Evolutionary conservation across 2,888 invertebrate genomes (phyloP), one percentile per base, ranked within the genome.

Genomic region (Sceliomorpha sp.): DNA sequence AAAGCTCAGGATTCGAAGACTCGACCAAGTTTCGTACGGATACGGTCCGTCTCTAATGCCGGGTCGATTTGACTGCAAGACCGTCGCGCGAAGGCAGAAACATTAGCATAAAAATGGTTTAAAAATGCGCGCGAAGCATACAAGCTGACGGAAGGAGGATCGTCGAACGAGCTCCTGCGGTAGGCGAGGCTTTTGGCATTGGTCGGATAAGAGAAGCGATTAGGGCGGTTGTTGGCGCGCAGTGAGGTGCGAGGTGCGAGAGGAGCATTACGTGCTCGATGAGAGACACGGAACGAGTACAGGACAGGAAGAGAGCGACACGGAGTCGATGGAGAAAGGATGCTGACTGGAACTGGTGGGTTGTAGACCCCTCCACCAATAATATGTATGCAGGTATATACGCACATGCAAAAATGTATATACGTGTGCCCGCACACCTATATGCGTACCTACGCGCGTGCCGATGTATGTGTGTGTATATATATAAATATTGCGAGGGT

Each of bases 61-160:
- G 60, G 42, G 64, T 62, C 56, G 56, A 20, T 20, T 20, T 20
- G 20, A 20, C 2, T 5, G 20, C 2, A 5, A 5, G 20, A 20
- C 5, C 2, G 20, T 20, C n/a, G 20, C 26, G 36, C 31, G 37
- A 4, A 15, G 44, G 51, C 40, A 58, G 62, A 36, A 31, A 69
- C 67, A 80, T 81, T 83, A 78, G 70, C 79, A 79, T 82, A 77
- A 84, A 81, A 82, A 80, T 79, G 74, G 73, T 75, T 79, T 72
- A 74, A 81, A 81, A 80, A 81, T 75, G 50, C 60, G 29, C 9
- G 29, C 29, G 29, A 29, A 29, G 29, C 9, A 29, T 8, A n/a
- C n/a, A n/a, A n/a, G 29, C 7, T 3, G 9, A 9, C 2, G 29
- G 29, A 50, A 72, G 50, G 24, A 50, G 62, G 27, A 14, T 5